Evolutionary conservation across 1,140 invertebrate genomes (phyloP).

Genomic region (Kradibia gibbosae): DNA sequence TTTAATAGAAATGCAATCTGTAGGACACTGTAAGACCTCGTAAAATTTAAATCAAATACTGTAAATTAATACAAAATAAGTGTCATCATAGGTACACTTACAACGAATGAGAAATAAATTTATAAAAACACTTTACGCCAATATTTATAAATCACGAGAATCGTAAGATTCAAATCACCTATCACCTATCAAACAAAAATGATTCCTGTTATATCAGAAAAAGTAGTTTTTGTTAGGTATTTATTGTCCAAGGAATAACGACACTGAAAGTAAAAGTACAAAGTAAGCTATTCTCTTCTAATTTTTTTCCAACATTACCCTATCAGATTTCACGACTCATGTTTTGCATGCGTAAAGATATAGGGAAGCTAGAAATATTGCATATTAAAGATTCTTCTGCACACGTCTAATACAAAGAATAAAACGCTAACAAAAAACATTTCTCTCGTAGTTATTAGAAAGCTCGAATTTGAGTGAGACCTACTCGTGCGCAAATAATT

Average conservation of each 20-base stretch:
- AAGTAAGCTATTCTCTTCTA: slow-evolving; percentile 36
- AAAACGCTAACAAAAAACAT: slow-evolving; percentile 47
- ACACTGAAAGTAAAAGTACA: slow-evolving; percentile 43
- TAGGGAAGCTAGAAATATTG: background rate
- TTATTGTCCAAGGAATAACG: slow-evolving; percentile 33
- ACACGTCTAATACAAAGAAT: slow-evolving; percentile 20
- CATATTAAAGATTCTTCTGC: slow-evolving; percentile 12
- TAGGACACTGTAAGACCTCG: too few species aligned
- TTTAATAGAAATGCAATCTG: too few species aligned
- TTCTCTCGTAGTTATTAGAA: slow-evolving; percentile 49
- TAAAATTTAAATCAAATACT: slow-evolving; percentile 32
- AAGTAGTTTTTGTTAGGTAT: slow-evolving; percentile 28
- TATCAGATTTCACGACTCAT: too few species aligned
- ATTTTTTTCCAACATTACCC: background rate
- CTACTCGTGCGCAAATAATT: slow-evolving; percentile 57
- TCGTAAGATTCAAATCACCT: background rate
- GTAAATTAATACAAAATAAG: too few species aligned
- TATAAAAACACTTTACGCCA: slow-evolving; percentile 8
- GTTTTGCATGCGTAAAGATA: background rate
- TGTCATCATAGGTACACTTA: background rate
- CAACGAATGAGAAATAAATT: slow-evolving; percentile 39
- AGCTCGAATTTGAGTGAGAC: slow-evolving; percentile 49
- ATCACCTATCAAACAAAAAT: slow-evolving; percentile 40
- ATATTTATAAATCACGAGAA: slow-evolving; percentile 43
- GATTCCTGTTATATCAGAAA: slow-evolving; percentile 42